Evolutionary conservation across 2,113 vertebrate genomes (phyloP).

Genomic region (Strigops habroptila): DNA sequence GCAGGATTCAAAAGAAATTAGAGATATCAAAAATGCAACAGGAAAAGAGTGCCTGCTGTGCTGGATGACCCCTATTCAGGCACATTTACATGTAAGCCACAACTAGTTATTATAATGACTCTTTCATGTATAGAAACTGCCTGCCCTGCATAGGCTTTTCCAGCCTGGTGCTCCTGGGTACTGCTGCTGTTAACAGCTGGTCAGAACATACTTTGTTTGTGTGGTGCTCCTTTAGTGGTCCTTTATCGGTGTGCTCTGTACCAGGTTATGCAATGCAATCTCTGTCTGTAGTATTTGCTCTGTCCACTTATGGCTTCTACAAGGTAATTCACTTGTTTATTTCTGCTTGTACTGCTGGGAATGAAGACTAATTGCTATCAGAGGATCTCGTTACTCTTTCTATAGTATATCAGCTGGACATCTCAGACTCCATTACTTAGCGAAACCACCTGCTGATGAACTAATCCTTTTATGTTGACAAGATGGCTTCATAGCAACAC

Average conservation of each 20-base stretch:
- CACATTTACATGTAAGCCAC: neutral
- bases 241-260: neutral
- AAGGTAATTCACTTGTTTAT: neutral
- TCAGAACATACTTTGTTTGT: neutral
- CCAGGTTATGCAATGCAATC: accelerated
- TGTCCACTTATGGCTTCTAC: neutral
- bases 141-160: neutral
- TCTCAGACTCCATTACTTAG: neutral
- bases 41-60: neutral
- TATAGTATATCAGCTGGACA: neutral
- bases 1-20: neutral
- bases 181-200: neutral
- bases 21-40: neutral
- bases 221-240: neutral
- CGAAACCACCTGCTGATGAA: neutral
- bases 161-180: neutral
- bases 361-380: neutral
- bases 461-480: neutral
- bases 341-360: neutral
- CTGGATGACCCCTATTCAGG: neutral
- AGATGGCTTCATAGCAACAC: neutral
- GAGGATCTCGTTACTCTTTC: neutral
- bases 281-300: neutral
- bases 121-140: neutral
- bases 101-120: neutral